These are phyloP conservation scores for Medauroidea extradentata DNA, from an alignment of 1,140 invertebrate species.

Conservation along the genomic window DNA sequence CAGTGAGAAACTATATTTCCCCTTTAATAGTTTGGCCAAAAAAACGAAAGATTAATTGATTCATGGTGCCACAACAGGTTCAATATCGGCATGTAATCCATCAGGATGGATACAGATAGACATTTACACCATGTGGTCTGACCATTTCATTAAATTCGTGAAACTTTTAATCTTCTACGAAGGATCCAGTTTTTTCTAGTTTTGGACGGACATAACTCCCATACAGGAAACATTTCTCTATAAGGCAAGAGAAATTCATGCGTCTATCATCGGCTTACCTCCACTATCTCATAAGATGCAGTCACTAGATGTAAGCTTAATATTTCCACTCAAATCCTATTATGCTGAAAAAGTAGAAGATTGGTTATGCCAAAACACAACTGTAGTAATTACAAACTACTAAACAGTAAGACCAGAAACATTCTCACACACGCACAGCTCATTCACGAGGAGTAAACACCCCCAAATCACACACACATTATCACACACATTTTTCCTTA, in stretches of 20 bases:
- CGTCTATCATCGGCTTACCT: constrained; percentile 27
- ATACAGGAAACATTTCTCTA: constrained; percentile 11
- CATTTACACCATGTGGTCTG: constrained; percentile 36
- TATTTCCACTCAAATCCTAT: constrained; percentile 36
- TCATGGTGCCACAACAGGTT: constrained; percentile 22
- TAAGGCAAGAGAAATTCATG: constrained; percentile 21
- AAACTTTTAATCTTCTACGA: constrained; percentile 20
- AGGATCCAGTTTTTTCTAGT: constrained; percentile 24
- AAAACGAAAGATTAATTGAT: constrained; percentile 20
- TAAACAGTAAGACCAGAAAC: neutral
- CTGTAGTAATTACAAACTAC: neutral
- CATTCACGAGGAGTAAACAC: too few relatives aligned
- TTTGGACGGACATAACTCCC: neutral
- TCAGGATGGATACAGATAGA: constrained; percentile 38
- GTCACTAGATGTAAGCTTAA: constrained; percentile 38
- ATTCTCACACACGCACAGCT: too few relatives aligned
- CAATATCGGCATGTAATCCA: constrained; percentile 23
- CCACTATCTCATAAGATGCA: constrained; percentile 40
- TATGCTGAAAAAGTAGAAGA: constrained; percentile 30
- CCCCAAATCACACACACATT: too few relatives aligned
- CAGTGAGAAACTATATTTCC: constrained; percentile 28
- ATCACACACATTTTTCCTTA: too few relatives aligned
- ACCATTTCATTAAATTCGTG: constrained; percentile 29
- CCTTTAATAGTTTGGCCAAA: constrained; percentile 39
- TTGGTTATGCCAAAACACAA: neutral